Conservation (phyloP, 2,113 vertebrate genomes). For the Hippocampus comes region DNA sequence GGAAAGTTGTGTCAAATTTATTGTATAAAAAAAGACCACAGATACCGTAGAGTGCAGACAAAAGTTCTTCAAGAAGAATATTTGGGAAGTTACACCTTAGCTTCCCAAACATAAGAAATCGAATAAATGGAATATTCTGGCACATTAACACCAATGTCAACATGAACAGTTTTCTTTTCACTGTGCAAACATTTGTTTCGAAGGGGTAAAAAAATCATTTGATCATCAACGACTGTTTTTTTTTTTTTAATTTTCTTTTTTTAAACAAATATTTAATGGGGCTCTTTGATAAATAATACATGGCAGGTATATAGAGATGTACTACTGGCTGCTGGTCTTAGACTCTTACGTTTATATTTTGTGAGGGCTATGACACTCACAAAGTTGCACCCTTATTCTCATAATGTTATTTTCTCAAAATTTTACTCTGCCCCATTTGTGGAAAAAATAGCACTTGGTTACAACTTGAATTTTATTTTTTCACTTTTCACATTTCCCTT, state of each 20-base stretch:
- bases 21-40: neutral
- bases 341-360: neutral
- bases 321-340: neutral
- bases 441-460: conserved; percentile 1
- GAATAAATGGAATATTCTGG: neutral
- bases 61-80: neutral
- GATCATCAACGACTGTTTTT: neutral
- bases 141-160: neutral
- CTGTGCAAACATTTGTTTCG: neutral
- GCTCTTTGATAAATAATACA: neutral
- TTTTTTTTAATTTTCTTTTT: neutral
- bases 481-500: conserved; percentile 4
- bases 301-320: neutral
- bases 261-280: neutral
- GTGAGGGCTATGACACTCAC: neutral
- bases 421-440: neutral
- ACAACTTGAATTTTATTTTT: neutral
- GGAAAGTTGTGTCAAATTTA: conserved; percentile 1
- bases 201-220: neutral
- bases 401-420: neutral
- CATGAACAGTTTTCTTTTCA: neutral
- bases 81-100: too few relatives aligned
- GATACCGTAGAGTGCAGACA: neutral
- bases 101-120: neutral
- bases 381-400: neutral